A percentile compares a stretch with the other conserved stretches of the same genome.
These are phyloP conservation scores for Saturnia pavonia DNA, from an alignment of 2,888 invertebrate genomes.

Conservation along the genomic window DNA sequence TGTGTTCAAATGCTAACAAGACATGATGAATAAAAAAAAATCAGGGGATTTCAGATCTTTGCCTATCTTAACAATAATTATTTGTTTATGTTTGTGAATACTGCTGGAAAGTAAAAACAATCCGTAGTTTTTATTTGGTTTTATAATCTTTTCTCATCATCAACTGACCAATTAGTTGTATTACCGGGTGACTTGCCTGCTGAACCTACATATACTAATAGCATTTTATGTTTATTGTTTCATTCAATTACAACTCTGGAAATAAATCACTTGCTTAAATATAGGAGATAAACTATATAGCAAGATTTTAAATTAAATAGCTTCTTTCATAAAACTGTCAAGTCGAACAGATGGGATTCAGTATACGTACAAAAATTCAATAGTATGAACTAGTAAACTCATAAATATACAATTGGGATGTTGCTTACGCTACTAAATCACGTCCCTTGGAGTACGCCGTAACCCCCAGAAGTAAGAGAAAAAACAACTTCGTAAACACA, in stretches of 20 bases:
- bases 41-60: no score
- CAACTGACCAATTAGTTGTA: no score
- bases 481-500: slow-evolving; percentile 56
- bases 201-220: no score
- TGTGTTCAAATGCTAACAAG: no score
- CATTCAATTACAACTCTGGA: neutral
- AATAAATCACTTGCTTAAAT: neutral
- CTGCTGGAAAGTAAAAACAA: no score
- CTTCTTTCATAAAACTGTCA: neutral
- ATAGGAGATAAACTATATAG: neutral
- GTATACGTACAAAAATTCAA: slow-evolving; percentile 25
- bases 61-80: no score
- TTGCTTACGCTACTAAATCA: slow-evolving; percentile 70
- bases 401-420: slow-evolving; percentile 80
- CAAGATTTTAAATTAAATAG: neutral
- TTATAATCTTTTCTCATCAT: no score
- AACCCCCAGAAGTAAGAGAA: slow-evolving; percentile 61
- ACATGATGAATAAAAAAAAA: no score
- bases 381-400: slow-evolving; percentile 66
- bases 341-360: slow-evolving; percentile 14
- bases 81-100: no score
- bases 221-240: neutral
- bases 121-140: no score
- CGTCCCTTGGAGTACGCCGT: slow-evolving; percentile 54
- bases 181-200: no score